Conservation (phyloP, 2,888 invertebrate species). For the Lithophane semibrunnea region DNA sequence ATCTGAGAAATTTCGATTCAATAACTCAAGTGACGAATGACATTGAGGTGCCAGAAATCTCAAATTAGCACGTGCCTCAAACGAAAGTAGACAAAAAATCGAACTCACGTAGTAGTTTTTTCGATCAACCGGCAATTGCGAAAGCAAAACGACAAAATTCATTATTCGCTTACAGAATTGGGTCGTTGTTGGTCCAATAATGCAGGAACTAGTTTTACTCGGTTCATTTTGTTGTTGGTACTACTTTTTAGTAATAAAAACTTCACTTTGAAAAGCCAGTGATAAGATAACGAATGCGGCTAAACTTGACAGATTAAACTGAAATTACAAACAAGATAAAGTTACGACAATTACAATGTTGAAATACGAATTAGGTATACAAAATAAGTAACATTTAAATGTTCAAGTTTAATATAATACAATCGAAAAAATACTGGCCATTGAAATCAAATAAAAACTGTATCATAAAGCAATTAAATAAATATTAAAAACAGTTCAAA, state of each 20-base stretch:
- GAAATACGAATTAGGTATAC: background rate
- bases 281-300: slow-evolving; percentile 41
- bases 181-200: slow-evolving; percentile 66
- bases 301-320: slow-evolving; percentile 26
- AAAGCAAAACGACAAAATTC: slow-evolving; percentile 70
- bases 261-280: slow-evolving; percentile 40
- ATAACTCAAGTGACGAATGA: slow-evolving; percentile 19
- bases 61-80: slow-evolving; percentile 23
- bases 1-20: slow-evolving; percentile 19
- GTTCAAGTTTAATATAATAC: background rate
- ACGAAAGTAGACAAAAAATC: slow-evolving; percentile 41
- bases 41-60: slow-evolving; percentile 35
- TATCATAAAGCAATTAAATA: slow-evolving; percentile 11
- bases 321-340: slow-evolving; percentile 20
- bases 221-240: slow-evolving; percentile 64
- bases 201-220: slow-evolving; percentile 72
- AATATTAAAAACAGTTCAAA: background rate
- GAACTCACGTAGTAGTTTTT: slow-evolving; percentile 44
- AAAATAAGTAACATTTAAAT: background rate
- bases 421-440: slow-evolving; percentile 21
- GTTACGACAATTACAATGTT: slow-evolving; percentile 9
- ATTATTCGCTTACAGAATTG: slow-evolving; percentile 69
- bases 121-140: slow-evolving; percentile 65
- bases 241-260: slow-evolving; percentile 50
- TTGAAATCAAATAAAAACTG: slow-evolving; percentile 2